Percentiles rank a stretch among this genome's conserved stretches.
phyloP scores from a whole-genome alignment of 1,140 invertebrate genomes.

The Macrobrachium rosenbergii region DNA sequence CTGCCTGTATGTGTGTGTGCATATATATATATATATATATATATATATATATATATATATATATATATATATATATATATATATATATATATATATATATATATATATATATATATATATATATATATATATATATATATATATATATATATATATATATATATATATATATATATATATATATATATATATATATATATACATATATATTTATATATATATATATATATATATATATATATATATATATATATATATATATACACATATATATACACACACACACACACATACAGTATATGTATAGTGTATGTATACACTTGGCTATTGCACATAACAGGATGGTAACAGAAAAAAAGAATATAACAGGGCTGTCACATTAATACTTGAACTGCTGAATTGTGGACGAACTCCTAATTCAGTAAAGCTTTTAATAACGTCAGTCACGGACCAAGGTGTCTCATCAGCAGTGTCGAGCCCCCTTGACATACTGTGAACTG shows the following conservation, averaged over 20 bases:
- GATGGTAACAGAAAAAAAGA: too few species aligned
- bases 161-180: slow-evolving; percentile 4
- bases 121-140: not conserved
- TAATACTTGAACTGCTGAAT: too few species aligned
- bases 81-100: not conserved
- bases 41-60: slow-evolving; percentile 5
- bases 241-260: not conserved
- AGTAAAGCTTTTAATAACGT: too few species aligned
- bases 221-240: slow-evolving; percentile 8
- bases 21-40: not conserved
- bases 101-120: slow-evolving; percentile 1
- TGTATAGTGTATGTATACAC: too few species aligned
- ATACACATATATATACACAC: too few species aligned
- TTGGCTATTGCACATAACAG: too few species aligned
- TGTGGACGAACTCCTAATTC: too few species aligned
- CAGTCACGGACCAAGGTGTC: too few species aligned
- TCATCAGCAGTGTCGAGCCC: too few species aligned
- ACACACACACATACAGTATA: too few species aligned
- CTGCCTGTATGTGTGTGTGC: not conserved
- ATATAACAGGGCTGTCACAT: too few species aligned
- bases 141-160: not conserved
- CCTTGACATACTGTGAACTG: too few species aligned
- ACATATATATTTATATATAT: not conserved
- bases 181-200: not conserved
- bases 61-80: slow-evolving; percentile 9